Conservation (phyloP, 2,797 vertebrate species). For the Coreius guichenoti region DNA sequence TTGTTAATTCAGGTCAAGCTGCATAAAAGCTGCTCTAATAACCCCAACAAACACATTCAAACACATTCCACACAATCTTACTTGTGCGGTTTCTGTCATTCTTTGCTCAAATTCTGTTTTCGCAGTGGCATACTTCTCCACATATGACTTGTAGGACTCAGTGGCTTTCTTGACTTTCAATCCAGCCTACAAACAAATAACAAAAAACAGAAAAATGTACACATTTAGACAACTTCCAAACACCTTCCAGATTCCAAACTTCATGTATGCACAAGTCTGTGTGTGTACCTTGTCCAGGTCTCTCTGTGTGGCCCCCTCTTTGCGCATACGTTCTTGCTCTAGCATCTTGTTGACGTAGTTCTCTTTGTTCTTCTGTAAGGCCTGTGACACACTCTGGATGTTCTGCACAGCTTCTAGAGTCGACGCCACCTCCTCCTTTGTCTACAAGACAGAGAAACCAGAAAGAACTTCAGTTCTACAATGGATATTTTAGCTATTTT, state of each 20-base stretch:
- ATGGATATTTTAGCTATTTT: too few species aligned
- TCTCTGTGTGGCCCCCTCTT: constrained; percentile 94
- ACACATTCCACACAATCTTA: constrained; percentile 64
- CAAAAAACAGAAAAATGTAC: constrained; percentile 38
- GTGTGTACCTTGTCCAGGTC: constrained; percentile 91
- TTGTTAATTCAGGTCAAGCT: constrained; percentile 77
- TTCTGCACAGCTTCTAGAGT: constrained; percentile 95
- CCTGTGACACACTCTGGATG: constrained; percentile 93
- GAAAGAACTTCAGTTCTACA: background rate
- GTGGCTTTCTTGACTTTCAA: constrained; percentile 98
- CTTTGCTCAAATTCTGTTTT: constrained; percentile 97
- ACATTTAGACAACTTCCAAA: background rate
- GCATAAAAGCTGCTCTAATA: constrained; percentile 75
- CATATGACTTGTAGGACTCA: constrained; percentile 91
- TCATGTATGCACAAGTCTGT: constrained; percentile 27
- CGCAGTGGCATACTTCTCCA: constrained; percentile 93
- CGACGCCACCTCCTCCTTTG: constrained; percentile 96
- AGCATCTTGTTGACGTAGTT: constrained; percentile 92
- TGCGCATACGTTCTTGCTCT: constrained; percentile 94
- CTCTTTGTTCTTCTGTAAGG: constrained; percentile 96
- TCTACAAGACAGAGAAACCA: constrained; percentile 73
- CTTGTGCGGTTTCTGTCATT: constrained; percentile 97
- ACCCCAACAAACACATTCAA: constrained; percentile 41
- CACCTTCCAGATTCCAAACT: background rate
- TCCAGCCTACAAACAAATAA: constrained; percentile 81